A percentile compares a stretch with the other conserved stretches of the same genome.
Evolutionary conservation across 2,888 invertebrate genomes (phyloP).

Genomic region (Spodoptera picta): DNA sequence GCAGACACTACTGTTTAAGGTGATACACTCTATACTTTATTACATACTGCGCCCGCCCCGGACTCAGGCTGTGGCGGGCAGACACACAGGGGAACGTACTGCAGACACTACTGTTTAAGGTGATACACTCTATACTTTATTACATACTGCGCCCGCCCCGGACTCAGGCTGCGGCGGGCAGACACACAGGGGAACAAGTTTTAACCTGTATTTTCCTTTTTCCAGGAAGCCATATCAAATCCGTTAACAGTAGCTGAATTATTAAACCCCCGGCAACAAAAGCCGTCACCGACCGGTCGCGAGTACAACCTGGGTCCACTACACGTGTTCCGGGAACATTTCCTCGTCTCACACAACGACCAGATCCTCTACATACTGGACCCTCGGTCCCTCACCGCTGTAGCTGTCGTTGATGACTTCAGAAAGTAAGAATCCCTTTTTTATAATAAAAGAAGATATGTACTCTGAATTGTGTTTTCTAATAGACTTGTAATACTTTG

Average conservation of each 20-base stretch:
- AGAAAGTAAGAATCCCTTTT: not conserved
- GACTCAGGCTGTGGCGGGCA: too few species aligned
- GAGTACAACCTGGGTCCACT: conserved; percentile 83
- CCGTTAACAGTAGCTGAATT: conserved; percentile 91
- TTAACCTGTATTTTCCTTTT: not conserved
- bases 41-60: too few species aligned
- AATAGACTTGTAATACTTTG: too few species aligned
- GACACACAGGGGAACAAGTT: conserved; percentile 74
- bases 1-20: too few species aligned
- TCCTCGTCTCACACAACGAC: conserved; percentile 93
- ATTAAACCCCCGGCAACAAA: conserved; percentile 89
- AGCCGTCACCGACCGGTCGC: conserved; percentile 40
- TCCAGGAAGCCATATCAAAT: conserved; percentile 83
- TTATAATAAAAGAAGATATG: too few species aligned
- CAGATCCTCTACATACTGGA: conserved; percentile 93
- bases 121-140: too few species aligned
- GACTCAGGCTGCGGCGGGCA: conserved; percentile 95
- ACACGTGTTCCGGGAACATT: conserved; percentile 91
- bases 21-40: too few species aligned
- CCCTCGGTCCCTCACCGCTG: conserved; percentile 90
- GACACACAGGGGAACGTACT: too few species aligned
- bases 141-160: conserved; percentile 93
- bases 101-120: too few species aligned
- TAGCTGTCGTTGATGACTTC: conserved; percentile 73
- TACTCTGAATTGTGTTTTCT: too few species aligned